phyloP scores from a whole-genome alignment of 2,113 vertebrate species.

The Phaetusa simplex region DNA sequence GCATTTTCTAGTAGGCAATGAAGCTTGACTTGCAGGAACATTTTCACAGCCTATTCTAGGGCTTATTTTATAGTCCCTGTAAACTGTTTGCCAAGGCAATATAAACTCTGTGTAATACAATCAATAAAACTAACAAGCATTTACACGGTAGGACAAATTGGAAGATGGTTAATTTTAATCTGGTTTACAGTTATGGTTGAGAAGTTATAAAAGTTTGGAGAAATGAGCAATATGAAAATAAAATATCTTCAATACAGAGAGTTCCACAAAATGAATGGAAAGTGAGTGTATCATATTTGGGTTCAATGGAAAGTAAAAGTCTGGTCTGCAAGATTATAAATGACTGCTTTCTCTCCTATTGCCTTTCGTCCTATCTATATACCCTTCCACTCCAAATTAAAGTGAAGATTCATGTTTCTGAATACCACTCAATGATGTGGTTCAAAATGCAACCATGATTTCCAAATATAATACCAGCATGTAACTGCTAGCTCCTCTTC shows the following conservation, averaged over 20 bases:
- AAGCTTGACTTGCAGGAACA: slow-evolving; percentile 16
- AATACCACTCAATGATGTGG: neutral
- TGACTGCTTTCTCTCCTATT: neutral
- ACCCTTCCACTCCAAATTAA: neutral
- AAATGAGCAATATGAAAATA: neutral
- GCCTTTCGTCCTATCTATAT: neutral
- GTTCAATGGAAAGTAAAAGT: neutral
- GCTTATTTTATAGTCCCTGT: slow-evolving; percentile 11
- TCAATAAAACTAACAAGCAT: slow-evolving; percentile 36
- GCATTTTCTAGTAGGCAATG: neutral
- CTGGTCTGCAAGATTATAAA: neutral
- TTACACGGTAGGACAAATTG: neutral
- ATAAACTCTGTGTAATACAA: neutral
- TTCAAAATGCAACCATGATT: neutral
- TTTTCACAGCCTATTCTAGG: slow-evolving; percentile 11
- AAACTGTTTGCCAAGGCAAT: neutral
- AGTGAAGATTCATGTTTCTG: neutral
- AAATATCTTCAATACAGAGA: neutral
- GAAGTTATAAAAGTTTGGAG: neutral
- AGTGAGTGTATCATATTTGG: neutral
- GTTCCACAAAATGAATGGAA: neutral
- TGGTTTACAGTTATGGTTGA: neutral
- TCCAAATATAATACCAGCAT: neutral
- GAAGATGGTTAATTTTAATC: slow-evolving; percentile 19
- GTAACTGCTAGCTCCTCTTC: neutral